Base-by-base conservation (phyloP, 1,140 invertebrate genomes). In the Acarapis woodi region DNA sequence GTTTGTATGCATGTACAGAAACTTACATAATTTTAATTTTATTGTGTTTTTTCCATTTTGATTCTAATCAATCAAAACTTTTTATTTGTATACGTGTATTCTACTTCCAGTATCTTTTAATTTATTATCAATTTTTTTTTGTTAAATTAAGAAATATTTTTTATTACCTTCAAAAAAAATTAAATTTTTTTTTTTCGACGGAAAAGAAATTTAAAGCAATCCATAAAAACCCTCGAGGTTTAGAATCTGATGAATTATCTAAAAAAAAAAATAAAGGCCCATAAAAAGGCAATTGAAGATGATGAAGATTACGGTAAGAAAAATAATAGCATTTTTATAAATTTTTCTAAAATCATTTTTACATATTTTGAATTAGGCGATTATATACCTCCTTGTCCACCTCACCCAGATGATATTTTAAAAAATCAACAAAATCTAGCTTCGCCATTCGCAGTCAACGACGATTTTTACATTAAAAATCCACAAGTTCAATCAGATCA, bases 321-420 rank as follows among this genome's bases (percentile, higher is more conserved):
- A n/a, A n/a, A n/a, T n/a, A n/a, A n/a, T n/a, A n/a, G n/a, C n/a
- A n/a, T n/a, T n/a, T n/a, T n/a, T n/a, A n/a, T n/a, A n/a, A n/a
- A n/a, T n/a, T n/a, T n/a, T n/a, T n/a, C n/a, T n/a, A n/a, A n/a
- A n/a, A n/a, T n/a, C n/a, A n/a, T n/a, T n/a, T n/a, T n/a, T n/a
- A n/a, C n/a, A n/a, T n/a, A n/a, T n/a, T n/a, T n/a, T n/a, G n/a
- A n/a, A n/a, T 42, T 32, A 20, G 41, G 39, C 31, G 35, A 43
- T 23, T 44, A 44, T 24, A 31, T 43, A 24, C 35, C 37, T 23
- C 35, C 12, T 14, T 36, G 35, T 21, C 43, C 43, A 16, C 43
- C 43, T 35, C 43, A 44, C 39, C 43, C 43, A 33, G 43, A 40
- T 16, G 43, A 44, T 20, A 15, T 44, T 23, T 19, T 15, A n/a